Conservation (phyloP, 2,888 invertebrate species). For the Alcis repandata region DNA sequence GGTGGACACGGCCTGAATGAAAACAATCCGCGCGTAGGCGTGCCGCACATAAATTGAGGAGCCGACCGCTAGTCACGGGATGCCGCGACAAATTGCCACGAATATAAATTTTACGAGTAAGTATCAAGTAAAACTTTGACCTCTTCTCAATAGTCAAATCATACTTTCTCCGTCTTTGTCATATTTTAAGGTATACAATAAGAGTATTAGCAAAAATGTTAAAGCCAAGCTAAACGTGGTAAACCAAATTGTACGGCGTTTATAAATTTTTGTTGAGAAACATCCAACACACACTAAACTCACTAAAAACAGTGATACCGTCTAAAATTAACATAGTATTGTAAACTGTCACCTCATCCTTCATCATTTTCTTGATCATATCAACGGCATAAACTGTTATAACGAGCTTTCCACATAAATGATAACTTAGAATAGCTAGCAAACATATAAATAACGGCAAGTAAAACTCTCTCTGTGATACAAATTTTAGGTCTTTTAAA, state of each 20-base stretch:
- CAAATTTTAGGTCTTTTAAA: background rate
- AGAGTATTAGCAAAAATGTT: background rate
- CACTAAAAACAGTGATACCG: background rate
- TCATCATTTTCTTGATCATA: background rate
- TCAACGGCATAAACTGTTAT: background rate
- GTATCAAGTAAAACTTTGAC: conserved; percentile 76
- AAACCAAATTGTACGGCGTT: background rate
- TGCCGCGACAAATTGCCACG: conserved; percentile 66
- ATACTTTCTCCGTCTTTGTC: background rate
- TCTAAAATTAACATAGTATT: background rate
- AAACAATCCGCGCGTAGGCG: conserved; percentile 38
- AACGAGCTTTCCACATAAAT: background rate
- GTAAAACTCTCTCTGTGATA: background rate
- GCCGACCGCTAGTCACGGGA: conserved; percentile 53
- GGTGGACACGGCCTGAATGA: conserved; percentile 34
- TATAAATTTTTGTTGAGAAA: background rate
- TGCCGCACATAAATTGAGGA: conserved; percentile 58
- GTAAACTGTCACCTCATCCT: background rate
- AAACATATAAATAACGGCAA: background rate
- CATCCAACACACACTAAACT: background rate
- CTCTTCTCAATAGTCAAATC: background rate
- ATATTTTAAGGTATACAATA: background rate
- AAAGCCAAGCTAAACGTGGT: background rate
- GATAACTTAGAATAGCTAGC: background rate
- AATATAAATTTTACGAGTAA: conserved; percentile 76